Conservation (phyloP, 2,797 vertebrate genomes). For the Paedocypris micromegethes region DNA sequence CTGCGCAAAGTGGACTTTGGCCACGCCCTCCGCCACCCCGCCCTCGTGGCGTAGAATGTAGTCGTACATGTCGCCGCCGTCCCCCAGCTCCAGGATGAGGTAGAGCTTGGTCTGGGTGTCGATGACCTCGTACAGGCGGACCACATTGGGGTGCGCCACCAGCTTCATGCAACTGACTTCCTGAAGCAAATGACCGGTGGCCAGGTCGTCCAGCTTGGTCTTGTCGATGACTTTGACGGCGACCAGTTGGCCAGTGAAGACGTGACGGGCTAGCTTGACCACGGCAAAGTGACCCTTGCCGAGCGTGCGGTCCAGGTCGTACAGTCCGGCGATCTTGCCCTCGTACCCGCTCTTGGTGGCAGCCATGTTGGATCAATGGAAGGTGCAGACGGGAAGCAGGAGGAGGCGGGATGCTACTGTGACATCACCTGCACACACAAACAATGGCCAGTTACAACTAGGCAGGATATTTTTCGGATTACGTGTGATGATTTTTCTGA, state of each 20-base stretch:
- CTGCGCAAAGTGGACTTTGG: slow-evolving; percentile 82
- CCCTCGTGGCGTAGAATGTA: slow-evolving; percentile 82
- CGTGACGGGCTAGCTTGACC: slow-evolving; percentile 79
- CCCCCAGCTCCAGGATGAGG: slow-evolving; percentile 84
- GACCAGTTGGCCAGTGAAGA: slow-evolving; percentile 80
- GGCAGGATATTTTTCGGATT: not conserved
- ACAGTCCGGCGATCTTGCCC: slow-evolving; percentile 75
- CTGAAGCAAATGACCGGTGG: slow-evolving; percentile 78
- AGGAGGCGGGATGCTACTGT: slow-evolving; percentile 33
- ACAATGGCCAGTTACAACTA: not conserved
- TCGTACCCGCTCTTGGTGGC: slow-evolving; percentile 53
- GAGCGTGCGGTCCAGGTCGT: slow-evolving; percentile 79
- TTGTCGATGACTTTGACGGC: slow-evolving; percentile 89
- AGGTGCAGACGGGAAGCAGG: slow-evolving; percentile 11
- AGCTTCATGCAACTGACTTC: slow-evolving; percentile 87
- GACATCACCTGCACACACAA: slow-evolving; percentile 41
- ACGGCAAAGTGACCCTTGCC: slow-evolving; percentile 83
- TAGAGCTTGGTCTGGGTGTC: slow-evolving; percentile 83
- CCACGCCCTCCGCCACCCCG: slow-evolving; percentile 69
- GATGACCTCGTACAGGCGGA: slow-evolving; percentile 83
- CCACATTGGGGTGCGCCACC: slow-evolving; percentile 86
- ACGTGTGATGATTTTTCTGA: no score
- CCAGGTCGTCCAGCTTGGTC: slow-evolving; percentile 76
- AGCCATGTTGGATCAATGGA: slow-evolving; percentile 53
- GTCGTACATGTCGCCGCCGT: slow-evolving; percentile 84